These are phyloP conservation scores for Xyrauchen texanus DNA, from an alignment of 2,113 vertebrate species.

Conservation along the genomic window DNA sequence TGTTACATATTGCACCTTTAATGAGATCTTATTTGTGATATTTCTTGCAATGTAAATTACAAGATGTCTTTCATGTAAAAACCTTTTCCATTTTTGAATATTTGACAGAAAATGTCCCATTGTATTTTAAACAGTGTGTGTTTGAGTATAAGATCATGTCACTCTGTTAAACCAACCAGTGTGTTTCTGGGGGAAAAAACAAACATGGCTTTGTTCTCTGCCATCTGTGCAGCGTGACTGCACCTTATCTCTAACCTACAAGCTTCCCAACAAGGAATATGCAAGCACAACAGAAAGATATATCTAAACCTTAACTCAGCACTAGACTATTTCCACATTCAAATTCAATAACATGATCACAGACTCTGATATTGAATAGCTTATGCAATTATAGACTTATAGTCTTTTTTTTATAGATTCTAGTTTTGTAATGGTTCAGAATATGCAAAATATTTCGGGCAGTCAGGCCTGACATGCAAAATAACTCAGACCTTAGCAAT, in stretches of 20 bases:
- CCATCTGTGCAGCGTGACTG: conserved; percentile 15
- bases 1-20: no score
- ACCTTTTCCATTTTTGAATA: neutral
- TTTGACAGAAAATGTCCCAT: neutral
- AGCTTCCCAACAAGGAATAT: conserved; percentile 23
- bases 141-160: conserved; percentile 11
- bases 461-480: conserved; percentile 10
- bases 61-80: neutral
- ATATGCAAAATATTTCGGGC: conserved; percentile 9
- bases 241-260: conserved; percentile 30
- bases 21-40: neutral
- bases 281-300: neutral
- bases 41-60: neutral
- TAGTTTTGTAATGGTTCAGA: neutral
- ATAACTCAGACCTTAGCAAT: neutral
- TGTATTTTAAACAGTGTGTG: conserved; percentile 10
- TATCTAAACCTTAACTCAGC: neutral
- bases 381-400: conserved; percentile 1
- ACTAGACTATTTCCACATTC: conserved; percentile 19
- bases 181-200: conserved; percentile 14
- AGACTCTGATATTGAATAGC: conserved; percentile 16
- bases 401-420: neutral
- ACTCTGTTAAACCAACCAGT: conserved; percentile 22
- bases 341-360: conserved; percentile 23
- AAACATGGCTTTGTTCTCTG: conserved; percentile 19